Conservation (phyloP, 1,140 invertebrate species). For the Adoxophyes honmai region DNA sequence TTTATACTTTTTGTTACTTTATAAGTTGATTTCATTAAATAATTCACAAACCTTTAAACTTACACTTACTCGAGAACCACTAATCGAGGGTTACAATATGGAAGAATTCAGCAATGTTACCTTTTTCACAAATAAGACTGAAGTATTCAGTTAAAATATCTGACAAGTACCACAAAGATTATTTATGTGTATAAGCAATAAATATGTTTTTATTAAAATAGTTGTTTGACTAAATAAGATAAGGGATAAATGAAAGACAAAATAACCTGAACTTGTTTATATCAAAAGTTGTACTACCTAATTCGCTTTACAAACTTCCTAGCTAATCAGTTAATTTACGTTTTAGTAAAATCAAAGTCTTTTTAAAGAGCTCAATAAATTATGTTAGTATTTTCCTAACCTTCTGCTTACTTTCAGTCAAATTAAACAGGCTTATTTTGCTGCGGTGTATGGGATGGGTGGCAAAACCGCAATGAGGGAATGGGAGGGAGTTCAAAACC, state of each 20-base stretch:
- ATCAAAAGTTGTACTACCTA: slow-evolving; percentile 14
- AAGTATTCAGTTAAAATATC: neutral
- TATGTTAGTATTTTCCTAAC: too few species aligned
- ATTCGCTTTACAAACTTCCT: slow-evolving; percentile 14
- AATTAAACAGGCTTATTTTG: too few species aligned
- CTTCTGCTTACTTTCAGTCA: too few species aligned
- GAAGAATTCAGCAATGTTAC: neutral
- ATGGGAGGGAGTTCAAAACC: too few species aligned
- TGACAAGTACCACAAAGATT: slow-evolving; percentile 11
- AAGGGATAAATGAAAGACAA: neutral
- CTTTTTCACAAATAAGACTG: slow-evolving; percentile 5
- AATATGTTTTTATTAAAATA: slow-evolving; percentile 11
- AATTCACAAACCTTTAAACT: neutral
- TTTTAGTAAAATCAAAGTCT: too few species aligned
- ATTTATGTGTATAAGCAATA: slow-evolving; percentile 6
- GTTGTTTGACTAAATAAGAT: neutral
- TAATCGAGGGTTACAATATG: neutral
- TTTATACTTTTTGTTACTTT: neutral
- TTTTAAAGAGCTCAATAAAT: too few species aligned
- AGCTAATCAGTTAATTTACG: slow-evolving; percentile 4
- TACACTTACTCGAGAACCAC: too few species aligned
- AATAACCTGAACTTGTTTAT: neutral
- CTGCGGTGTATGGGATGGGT: too few species aligned
- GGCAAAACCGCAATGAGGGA: too few species aligned
- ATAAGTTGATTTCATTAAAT: neutral